Evolutionary conservation across 2,797 vertebrate species (phyloP), one percentile per base, ranked within the genome.

Genomic region (Sebastes minor): DNA sequence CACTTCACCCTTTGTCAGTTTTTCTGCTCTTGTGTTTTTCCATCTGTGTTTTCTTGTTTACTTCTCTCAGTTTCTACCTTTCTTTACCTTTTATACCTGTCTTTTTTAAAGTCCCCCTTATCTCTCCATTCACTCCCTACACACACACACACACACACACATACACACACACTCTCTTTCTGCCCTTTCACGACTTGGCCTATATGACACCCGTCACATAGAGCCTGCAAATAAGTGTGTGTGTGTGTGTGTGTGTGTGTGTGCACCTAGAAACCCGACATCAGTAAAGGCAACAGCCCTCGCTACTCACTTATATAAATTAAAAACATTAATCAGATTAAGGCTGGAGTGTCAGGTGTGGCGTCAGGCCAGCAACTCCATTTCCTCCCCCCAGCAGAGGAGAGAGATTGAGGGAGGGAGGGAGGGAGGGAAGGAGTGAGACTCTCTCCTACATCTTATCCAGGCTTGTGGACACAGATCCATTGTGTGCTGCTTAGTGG

Each of bases 321-420:
- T 95, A 96, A 96, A 97, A 90, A 90, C 91, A 96, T 97, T 95
- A 91, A 95, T 97, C 95, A 96, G 89, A 94, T 95, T 95, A 96
- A 95, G 92, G 87, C 64, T 78, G 33, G 88, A 76, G 91, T 95
- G 91, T 94, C 93, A 92, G 86, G 88, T 92, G 83, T 89, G 93
- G 93, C 92, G 64, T 84, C 76, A 2, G 83, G 96, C 93, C 95
- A 91, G 92, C 80, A 77, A 86, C 88, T 92, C 94, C 91, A 89
- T 80, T 81, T 95, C 87, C 84, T 89, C 91, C 70, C 71, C 91
- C 80, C 69, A 82, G 63, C 11, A 11, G 72, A 86, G 33, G 60
- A 79, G 62, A 78, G 81, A 30, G 56, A 67, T 71, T 0, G 28
- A 23, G 55, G 28, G 46, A 42, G 56, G 25, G 56, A 63, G 5